Evolutionary conservation across 2,797 vertebrate species (phyloP).

Genomic region (Premnoplex brunnescens): DNA sequence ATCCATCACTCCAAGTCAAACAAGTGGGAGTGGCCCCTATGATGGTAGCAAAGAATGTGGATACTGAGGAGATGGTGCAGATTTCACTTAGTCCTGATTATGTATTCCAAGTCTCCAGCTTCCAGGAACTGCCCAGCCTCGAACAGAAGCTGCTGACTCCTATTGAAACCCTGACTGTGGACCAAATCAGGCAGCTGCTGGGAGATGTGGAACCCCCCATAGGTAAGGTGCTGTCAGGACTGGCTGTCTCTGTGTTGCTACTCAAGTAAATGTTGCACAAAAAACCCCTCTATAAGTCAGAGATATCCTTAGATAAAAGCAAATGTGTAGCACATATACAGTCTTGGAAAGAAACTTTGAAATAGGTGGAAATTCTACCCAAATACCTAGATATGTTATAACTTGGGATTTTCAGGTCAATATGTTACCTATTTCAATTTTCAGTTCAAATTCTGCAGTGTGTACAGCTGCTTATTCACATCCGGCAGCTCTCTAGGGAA

Average conservation of each 20-base stretch:
- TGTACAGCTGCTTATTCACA: not conserved
- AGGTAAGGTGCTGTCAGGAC: constrained; percentile 43
- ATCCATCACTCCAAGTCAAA: constrained; percentile 84
- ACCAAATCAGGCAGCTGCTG: constrained; percentile 77
- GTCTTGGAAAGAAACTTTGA: not conserved
- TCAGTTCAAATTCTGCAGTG: not conserved
- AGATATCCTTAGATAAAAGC: not conserved
- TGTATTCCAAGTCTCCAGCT: constrained; percentile 83
- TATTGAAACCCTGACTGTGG: constrained; percentile 83
- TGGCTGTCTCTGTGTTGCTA: not conserved
- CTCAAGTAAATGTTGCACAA: not conserved
- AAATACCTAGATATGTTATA: not conserved
- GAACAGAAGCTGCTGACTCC: constrained; percentile 84
- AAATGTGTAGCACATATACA: not conserved
- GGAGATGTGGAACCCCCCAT: not conserved
- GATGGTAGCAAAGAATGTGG: constrained; percentile 81
- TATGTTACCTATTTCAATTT: not conserved
- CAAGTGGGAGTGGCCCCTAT: constrained; percentile 83
- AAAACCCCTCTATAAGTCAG: not conserved
- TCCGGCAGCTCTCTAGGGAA: not conserved
- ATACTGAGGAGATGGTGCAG: constrained; percentile 78
- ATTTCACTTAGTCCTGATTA: constrained; percentile 87
- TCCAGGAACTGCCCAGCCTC: constrained; percentile 86
- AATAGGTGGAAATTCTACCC: not conserved
- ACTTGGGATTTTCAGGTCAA: not conserved